Conservation (phyloP, 2,888 invertebrate genomes). For the Drosophila histrio region DNA sequence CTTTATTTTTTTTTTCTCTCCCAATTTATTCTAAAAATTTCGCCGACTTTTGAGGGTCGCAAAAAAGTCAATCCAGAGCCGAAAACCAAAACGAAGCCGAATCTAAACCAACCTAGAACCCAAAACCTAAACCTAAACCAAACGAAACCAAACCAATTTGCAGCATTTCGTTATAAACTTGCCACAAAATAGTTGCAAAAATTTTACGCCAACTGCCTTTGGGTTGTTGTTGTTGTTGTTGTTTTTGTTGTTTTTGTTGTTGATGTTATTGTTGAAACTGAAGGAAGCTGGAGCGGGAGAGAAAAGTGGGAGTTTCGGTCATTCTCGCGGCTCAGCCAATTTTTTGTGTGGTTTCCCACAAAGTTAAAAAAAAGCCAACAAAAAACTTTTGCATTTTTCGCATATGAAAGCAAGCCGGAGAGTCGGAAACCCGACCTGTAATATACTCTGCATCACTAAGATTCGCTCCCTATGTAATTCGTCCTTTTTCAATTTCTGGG, state of each 20-base stretch:
- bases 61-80: neutral
- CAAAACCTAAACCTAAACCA: slow-evolving; percentile 23
- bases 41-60: slow-evolving; percentile 1
- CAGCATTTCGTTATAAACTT: slow-evolving; percentile 59
- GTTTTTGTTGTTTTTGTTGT: neutral
- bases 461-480: too few species aligned
- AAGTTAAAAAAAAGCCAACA: slow-evolving; percentile 6
- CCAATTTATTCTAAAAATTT: slow-evolving; percentile 4
- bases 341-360: slow-evolving; percentile 22
- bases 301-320: neutral
- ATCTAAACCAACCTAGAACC: slow-evolving; percentile 1
- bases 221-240: slow-evolving; percentile 21
- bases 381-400: slow-evolving; percentile 48
- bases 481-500: too few species aligned
- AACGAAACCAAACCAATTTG: slow-evolving; percentile 66
- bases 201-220: slow-evolving; percentile 28
- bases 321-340: slow-evolving; percentile 13
- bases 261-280: neutral
- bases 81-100: neutral
- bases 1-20: neutral
- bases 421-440: too few species aligned
- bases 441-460: too few species aligned
- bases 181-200: slow-evolving; percentile 61
- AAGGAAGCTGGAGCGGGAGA: neutral
- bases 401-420: slow-evolving; percentile 57